A percentile compares a stretch with the other conserved stretches of the same genome.
Evolutionary conservation across 2,888 invertebrate species (phyloP).

Genomic region (Mechanitis messenoides): DNA sequence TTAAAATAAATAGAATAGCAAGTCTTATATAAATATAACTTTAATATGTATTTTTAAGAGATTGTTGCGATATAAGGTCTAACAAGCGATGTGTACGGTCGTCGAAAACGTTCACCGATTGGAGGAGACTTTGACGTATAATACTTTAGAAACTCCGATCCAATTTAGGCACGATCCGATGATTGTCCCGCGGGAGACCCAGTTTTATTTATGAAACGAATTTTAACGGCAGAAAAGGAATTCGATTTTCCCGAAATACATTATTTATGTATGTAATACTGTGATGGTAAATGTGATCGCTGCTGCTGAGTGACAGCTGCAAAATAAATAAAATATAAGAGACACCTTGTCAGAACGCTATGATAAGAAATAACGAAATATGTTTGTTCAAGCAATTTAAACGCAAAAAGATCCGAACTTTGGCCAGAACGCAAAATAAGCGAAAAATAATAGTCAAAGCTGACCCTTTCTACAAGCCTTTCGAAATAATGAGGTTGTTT

Average conservation of each 20-base stretch:
- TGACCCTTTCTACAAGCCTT: no score
- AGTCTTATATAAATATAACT: conserved; percentile 1
- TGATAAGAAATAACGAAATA: no score
- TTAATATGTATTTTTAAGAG: background rate
- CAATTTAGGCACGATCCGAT: conserved; percentile 63
- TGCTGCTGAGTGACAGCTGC: background rate
- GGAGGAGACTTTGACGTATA: background rate
- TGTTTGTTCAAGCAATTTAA: no score
- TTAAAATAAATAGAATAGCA: no score
- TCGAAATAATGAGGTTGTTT: no score
- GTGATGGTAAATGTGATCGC: conserved; percentile 2
- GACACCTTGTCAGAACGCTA: no score
- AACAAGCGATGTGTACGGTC: background rate
- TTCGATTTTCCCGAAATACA: conserved; percentile 23
- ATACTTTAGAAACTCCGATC: conserved; percentile 30
- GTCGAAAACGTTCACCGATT: background rate
- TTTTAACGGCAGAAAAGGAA: conserved; percentile 25
- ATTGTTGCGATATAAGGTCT: background rate
- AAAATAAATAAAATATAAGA: background rate
- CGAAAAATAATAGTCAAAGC: no score
- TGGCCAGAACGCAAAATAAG: no score
- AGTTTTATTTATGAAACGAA: conserved; percentile 59
- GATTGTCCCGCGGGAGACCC: conserved; percentile 57
- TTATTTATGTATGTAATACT: conserved; percentile 17
- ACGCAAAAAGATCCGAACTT: no score